A percentile compares a stretch with the other conserved stretches of the same genome.
phyloP scores from a whole-genome alignment of 1,140 invertebrate genomes.

The Prorops nasuta region DNA sequence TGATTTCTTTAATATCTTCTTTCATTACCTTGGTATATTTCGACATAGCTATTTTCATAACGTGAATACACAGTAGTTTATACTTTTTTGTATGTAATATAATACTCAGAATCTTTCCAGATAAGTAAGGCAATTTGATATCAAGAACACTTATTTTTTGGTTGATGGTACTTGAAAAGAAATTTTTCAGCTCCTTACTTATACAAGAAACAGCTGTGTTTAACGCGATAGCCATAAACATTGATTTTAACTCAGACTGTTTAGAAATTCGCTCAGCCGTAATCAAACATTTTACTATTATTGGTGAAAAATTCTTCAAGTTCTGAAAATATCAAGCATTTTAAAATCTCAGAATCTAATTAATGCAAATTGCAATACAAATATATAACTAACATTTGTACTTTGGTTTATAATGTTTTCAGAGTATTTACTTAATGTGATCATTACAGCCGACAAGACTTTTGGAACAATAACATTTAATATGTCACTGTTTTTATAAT shows the following conservation, averaged over 20 bases:
- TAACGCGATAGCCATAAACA: conserved; percentile 26
- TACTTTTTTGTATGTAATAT: conserved; percentile 20
- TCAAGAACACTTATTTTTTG: conserved; percentile 5
- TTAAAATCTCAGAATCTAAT: too few relatives aligned
- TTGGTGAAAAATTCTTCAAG: too few relatives aligned
- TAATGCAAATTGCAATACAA: too few relatives aligned
- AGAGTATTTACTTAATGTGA: conserved; percentile 16
- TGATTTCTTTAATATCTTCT: background rate
- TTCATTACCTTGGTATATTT: conserved; percentile 25
- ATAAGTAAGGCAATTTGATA: conserved; percentile 20
- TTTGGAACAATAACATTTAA: conserved; percentile 19
- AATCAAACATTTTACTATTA: too few relatives aligned
- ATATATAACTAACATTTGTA: conserved; percentile 22
- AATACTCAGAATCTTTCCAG: conserved; percentile 22
- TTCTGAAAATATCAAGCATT: too few relatives aligned
- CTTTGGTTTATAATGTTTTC: conserved; percentile 10
- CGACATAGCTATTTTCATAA: conserved; percentile 20
- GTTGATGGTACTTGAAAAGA: background rate
- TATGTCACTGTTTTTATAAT: conserved; percentile 21
- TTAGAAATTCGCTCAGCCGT: too few relatives aligned
- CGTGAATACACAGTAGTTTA: conserved; percentile 18
- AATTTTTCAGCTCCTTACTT: conserved; percentile 19
- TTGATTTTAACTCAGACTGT: too few relatives aligned
- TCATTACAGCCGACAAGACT: conserved; percentile 22
- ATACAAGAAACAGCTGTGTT: conserved; percentile 24